phyloP scores from a whole-genome alignment of 2,888 invertebrate genomes.

The Melieria crassipennis region DNA sequence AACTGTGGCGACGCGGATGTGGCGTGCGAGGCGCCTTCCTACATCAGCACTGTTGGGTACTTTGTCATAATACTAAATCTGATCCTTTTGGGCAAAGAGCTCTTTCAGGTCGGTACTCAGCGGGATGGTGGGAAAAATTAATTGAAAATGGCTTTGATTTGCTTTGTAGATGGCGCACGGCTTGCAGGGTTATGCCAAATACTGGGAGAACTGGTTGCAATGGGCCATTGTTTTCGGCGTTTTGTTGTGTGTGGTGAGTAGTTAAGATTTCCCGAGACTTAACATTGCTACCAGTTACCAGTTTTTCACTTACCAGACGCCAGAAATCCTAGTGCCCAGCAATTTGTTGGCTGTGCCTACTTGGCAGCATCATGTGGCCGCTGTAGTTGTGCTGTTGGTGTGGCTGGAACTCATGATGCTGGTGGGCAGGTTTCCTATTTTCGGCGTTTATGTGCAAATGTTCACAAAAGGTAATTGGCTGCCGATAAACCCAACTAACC shows the following conservation, averaged over 20 bases:
- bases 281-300: conserved; percentile 5
- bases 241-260: conserved; percentile 73
- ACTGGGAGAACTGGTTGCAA: conserved; percentile 89
- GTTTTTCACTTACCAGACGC: conserved; percentile 51
- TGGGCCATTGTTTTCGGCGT: conserved; percentile 80
- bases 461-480: conserved; percentile 74
- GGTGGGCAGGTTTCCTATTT: conserved; percentile 85
- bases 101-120: conserved; percentile 64
- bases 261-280: neutral
- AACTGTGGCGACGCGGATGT: conserved; percentile 52
- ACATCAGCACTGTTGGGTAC: conserved; percentile 67
- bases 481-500: neutral
- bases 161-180: conserved; percentile 73
- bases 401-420: conserved; percentile 89
- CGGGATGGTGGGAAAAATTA: neutral
- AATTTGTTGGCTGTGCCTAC: conserved; percentile 63
- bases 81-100: conserved; percentile 76
- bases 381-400: conserved; percentile 79
- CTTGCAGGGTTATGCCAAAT: conserved; percentile 76
- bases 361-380: conserved; percentile 85
- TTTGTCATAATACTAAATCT: conserved; percentile 73
- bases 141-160: neutral
- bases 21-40: conserved; percentile 53
- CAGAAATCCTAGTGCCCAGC: conserved; percentile 55
- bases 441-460: conserved; percentile 88